Conservation (phyloP, 2,113 vertebrate species). For the Melanotaenia duboulayi region DNA sequence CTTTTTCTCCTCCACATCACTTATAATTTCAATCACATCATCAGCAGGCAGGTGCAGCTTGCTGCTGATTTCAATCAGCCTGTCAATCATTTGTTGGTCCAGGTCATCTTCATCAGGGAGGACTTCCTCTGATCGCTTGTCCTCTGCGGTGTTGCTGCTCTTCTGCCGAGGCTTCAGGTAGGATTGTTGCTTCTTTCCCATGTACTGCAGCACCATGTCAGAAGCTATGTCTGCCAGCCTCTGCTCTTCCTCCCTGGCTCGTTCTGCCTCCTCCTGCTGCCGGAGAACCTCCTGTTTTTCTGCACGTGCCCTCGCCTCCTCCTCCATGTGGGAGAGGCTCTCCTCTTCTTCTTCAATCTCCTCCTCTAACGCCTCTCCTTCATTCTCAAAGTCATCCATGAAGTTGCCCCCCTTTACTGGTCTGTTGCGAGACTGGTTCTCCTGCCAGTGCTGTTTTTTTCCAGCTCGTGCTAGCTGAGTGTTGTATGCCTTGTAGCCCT, state of each 20-base stretch:
- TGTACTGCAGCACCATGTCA: conserved; percentile 92
- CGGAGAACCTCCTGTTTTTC: conserved; percentile 82
- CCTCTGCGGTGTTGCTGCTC: conserved; percentile 83
- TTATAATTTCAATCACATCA: conserved; percentile 92
- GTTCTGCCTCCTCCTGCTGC: conserved; percentile 85
- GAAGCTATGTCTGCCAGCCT: conserved; percentile 90
- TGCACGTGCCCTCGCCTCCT: conserved; percentile 79
- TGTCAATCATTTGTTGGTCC: conserved; percentile 92
- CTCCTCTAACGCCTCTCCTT: conserved; percentile 76
- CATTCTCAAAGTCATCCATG: conserved; percentile 83
- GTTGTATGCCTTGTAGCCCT: conserved; percentile 86
- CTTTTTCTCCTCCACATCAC: conserved; percentile 91
- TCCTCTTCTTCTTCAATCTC: conserved; percentile 81
- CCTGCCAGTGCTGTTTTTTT: conserved; percentile 85
- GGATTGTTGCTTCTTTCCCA: conserved; percentile 86
- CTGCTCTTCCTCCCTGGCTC: conserved; percentile 88
- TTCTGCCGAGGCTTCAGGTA: conserved; percentile 81
- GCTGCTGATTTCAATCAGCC: conserved; percentile 93
- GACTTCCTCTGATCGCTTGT: conserved; percentile 85
- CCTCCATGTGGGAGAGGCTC: conserved; percentile 78
- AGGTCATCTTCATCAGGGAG: conserved; percentile 83
- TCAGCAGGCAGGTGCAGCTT: conserved; percentile 92
- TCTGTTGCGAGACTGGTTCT: conserved; percentile 67
- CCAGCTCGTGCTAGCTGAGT: conserved; percentile 83
- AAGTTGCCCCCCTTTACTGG: conserved; percentile 78